phyloP scores from a whole-genome alignment of 2,888 invertebrate genomes.

The Hoplodrina blanda region DNA sequence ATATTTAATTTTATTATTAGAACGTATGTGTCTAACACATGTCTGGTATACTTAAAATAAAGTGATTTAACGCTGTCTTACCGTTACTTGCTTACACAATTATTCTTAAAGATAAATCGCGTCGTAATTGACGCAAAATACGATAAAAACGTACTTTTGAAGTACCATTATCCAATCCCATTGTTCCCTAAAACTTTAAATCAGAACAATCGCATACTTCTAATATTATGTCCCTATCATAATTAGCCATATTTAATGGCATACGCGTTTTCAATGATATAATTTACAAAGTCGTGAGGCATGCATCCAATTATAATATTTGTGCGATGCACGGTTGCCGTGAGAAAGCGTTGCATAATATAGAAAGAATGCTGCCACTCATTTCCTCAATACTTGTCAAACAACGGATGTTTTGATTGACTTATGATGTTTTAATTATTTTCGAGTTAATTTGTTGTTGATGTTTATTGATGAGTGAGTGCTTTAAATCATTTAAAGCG shows the following conservation, averaged over 20 bases:
- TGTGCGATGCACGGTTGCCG: constrained; percentile 53
- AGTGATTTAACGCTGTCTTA: no score
- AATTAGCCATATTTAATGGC: constrained; percentile 38
- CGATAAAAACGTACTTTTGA: no score
- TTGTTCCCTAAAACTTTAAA: neutral
- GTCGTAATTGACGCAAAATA: neutral
- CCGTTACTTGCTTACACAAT: no score
- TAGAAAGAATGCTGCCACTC: constrained; percentile 53
- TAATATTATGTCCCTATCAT: constrained; percentile 20
- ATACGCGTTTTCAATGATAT: constrained; percentile 60
- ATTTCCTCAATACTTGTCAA: constrained; percentile 58
- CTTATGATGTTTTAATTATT: constrained; percentile 35
- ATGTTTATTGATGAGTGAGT: constrained; percentile 1
- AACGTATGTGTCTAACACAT: no score
- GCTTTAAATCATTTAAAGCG: neutral
- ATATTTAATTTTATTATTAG: no score
- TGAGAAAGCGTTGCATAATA: constrained; percentile 68
- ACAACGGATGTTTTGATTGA: constrained; percentile 43
- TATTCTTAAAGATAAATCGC: neutral
- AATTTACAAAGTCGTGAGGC: constrained; percentile 58
- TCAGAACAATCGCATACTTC: constrained; percentile 22
- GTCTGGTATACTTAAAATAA: no score
- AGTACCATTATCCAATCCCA: constrained; percentile 11
- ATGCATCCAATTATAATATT: constrained; percentile 48
- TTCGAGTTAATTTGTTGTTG: constrained; percentile 4